phyloP scores from a whole-genome alignment of 2,888 invertebrate genomes.

The Metopia argyrocephala region DNA sequence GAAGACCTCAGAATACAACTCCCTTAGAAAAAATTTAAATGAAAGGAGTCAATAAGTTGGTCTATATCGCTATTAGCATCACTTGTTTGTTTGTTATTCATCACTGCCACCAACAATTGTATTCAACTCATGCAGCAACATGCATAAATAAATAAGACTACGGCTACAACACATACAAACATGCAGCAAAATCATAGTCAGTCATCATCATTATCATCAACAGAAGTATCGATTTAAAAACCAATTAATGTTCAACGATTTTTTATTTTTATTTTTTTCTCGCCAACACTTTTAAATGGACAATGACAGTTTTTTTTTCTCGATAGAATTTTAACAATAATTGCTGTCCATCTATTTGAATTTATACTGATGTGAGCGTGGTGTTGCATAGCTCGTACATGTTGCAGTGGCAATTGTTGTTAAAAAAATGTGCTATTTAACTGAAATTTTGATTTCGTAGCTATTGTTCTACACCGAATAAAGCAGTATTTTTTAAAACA shows the following conservation, averaged over 20 bases:
- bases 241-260: slow-evolving; percentile 68
- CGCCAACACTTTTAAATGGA: slow-evolving; percentile 18
- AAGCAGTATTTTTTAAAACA: not conserved
- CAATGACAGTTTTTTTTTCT: slow-evolving; percentile 27
- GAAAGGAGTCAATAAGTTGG: not conserved
- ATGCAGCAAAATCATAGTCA: not conserved
- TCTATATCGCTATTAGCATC: slow-evolving; percentile 9
- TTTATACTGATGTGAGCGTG: not conserved
- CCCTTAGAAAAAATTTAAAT: not conserved
- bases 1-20: too few species aligned
- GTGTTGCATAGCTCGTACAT: not conserved
- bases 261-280: not conserved
- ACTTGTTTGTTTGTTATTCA: slow-evolving; percentile 60
- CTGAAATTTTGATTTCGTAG: slow-evolving; percentile 32
- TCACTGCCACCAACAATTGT: slow-evolving; percentile 21
- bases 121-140: slow-evolving; percentile 20
- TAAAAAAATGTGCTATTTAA: slow-evolving; percentile 6
- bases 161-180: not conserved
- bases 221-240: slow-evolving; percentile 67
- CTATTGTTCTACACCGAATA: too few species aligned
- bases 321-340: not conserved
- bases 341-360: slow-evolving; percentile 4
- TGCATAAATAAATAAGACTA: not conserved
- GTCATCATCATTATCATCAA: slow-evolving; percentile 30
- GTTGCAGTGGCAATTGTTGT: slow-evolving; percentile 19